Evolutionary conservation across 2,113 vertebrate species (phyloP), one percentile per base, ranked within the genome.

Genomic region (Coregonus clupeaformis): DNA sequence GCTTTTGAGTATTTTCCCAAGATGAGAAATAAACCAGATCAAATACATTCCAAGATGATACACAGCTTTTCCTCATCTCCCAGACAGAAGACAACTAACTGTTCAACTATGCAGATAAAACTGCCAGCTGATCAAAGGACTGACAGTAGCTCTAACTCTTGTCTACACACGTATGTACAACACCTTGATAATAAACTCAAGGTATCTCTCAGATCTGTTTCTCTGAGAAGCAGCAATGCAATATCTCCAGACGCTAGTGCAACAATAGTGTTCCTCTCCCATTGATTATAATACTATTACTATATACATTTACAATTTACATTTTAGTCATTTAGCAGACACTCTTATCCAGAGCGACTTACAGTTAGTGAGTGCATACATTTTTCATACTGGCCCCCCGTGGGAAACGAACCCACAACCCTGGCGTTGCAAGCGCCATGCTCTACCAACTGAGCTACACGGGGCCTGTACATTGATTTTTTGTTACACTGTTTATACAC

Each of bases 161-260:
- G 2, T n/a, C 57, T 60, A 60, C 49, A 60, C 6, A 45, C 6
- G 49, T 85, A 65, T 14, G 14, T 18, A 18, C 12, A 79, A 80
- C 78, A 22, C 36, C 2, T 57, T 87, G 81, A 86, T 84, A 72
- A 80, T 83, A 81, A 89, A 88, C 85, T 85, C 32, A 74, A 81
- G 68, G 66, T 82, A 84, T 60, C 57, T 60, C 6, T 52, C 49
- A 52, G 49, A 52, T 52, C 49, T 18, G 49, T 5, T 18, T 52
- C 4, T 49, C 49, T 52, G 49, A 52, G 49, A 52, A 52, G 49
- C 49, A 52, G 16, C 49, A 18, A 4, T 5, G 49, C 49, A 14
- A 52, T 52, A 11, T 42, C 9, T 42, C 9, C 36, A 42, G 36
- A 42, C 9, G 7, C 36, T 36, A 64, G 25, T 3, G 62, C 22